Evolutionary conservation across 2,113 vertebrate species (phyloP), one percentile per base, ranked within the genome.

Genomic region (Petromus typicus): DNA sequence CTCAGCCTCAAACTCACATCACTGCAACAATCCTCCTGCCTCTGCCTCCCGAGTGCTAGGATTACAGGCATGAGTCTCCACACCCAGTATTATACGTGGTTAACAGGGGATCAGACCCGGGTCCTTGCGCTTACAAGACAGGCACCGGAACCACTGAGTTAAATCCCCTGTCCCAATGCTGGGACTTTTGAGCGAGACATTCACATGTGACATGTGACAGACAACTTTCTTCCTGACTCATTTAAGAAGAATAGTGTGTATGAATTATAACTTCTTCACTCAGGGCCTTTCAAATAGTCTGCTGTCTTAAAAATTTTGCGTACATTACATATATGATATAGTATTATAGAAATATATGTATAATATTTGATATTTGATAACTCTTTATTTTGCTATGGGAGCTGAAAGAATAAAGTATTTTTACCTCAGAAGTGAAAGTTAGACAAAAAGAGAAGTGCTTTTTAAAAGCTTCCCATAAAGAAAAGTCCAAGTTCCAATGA

Each of bases 341-440:
- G 98, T 96, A 98, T 98, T 98, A 98, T 98, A 98, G 98, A 98
- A 98, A 98, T 98, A 98, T 98, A 98, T 98, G 98, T 98, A 98
- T 98, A 99, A 98, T 99, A 98, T 98, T 69, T 98, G 98, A 98
- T 98, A 98, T 98, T 98, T 98, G 98, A 98, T 98, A 98, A 98
- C 98, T 98, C 98, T 98, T 98, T 98, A 98, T 98, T 98, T 98
- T 98, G 98, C 98, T 98, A 98, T 98, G 98, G 98, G 98, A 98
- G 98, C 98, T 97, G 97, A 98, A 97, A 98, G 97, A 94, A 96
- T 97, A 96, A 98, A 98, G 97, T 98, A 98, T 98, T 99, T n/a
- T 99, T 98, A 98, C 98, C 98, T 98, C 98, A 98, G 95, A 97
- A 98, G 98, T 98, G 98, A 95, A 98, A 98, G 97, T 98, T 98